phyloP scores from a whole-genome alignment of 1,140 invertebrate species.

The Coenobita brevimanus region DNA sequence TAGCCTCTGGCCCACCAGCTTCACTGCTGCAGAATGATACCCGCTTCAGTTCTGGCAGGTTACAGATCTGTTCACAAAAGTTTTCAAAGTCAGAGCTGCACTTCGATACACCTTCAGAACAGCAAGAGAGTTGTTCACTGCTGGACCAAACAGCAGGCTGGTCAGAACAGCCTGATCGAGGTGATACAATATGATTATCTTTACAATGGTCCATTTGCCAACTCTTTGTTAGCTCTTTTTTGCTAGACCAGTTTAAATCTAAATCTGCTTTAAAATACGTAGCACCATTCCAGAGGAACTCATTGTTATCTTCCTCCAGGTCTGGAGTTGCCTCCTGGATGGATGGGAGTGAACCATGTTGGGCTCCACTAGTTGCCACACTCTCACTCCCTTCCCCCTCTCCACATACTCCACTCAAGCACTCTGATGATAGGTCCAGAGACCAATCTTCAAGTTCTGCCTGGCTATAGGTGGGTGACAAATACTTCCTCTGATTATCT shows the following conservation, averaged over 20 bases:
- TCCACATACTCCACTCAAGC: constrained; percentile 71
- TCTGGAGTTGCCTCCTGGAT: constrained; percentile 83
- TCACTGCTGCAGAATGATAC: constrained; percentile 78
- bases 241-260: constrained; percentile 64
- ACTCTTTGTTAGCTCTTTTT: constrained; percentile 56
- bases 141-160: constrained; percentile 66
- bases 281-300: constrained; percentile 82
- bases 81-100: constrained; percentile 67
- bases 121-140: constrained; percentile 67
- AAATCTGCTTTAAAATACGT: constrained; percentile 75
- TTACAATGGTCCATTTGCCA: constrained; percentile 60
- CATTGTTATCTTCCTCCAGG: constrained; percentile 82
- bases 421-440: constrained; percentile 81
- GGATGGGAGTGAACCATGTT: constrained; percentile 77
- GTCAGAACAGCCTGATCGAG: constrained; percentile 62
- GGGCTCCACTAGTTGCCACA: constrained; percentile 55
- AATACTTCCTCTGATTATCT: constrained; percentile 77
- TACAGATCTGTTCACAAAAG: constrained; percentile 68
- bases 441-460: constrained; percentile 87
- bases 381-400: constrained; percentile 54
- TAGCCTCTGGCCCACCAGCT: constrained; percentile 77
- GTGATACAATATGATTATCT: constrained; percentile 50
- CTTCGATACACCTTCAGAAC: constrained; percentile 63
- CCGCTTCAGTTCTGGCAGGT: constrained; percentile 80
- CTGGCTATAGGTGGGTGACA: constrained; percentile 83